These are phyloP conservation scores for Triops cancriformis DNA, from an alignment of 1,140 invertebrate genomes.

Conservation along the genomic window DNA sequence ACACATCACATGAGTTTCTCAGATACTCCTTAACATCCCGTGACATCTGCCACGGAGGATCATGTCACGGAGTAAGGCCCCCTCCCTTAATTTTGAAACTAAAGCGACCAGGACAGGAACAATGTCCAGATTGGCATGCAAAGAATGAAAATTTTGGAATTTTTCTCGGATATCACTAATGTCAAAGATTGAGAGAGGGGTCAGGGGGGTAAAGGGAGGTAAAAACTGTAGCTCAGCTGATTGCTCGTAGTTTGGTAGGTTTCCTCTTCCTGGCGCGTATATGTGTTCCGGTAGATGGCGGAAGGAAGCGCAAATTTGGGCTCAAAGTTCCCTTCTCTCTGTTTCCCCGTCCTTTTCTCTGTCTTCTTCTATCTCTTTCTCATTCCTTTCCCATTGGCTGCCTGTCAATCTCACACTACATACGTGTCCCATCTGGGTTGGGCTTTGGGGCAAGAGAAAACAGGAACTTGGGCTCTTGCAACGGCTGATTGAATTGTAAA, in stretches of 20 bases:
- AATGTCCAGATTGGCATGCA: too few relatives aligned
- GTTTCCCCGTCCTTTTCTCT: too few relatives aligned
- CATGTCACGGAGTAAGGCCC: not conserved
- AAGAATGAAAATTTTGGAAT: too few relatives aligned
- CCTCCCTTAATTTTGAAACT: too few relatives aligned
- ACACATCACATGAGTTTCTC: not conserved
- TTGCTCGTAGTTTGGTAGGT: not conserved
- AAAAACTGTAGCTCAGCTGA: not conserved
- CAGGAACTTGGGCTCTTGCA: not conserved
- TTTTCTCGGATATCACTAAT: too few relatives aligned
- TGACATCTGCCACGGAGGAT: not conserved
- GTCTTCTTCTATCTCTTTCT: too few relatives aligned
- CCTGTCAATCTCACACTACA: not conserved
- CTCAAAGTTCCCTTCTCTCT: not conserved
- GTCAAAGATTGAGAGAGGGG: not conserved
- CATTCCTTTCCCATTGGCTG: not conserved
- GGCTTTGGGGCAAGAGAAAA: not conserved
- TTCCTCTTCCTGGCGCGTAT: not conserved
- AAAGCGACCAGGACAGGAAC: too few relatives aligned
- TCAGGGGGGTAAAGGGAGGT: not conserved
- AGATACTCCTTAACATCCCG: not conserved
- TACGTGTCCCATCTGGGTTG: too few relatives aligned
- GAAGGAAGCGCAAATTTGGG: constrained; percentile 10
- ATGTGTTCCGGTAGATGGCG: not conserved
- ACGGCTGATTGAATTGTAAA: not conserved